phyloP scores from a whole-genome alignment of 1,140 invertebrate species.

The Ceratina australensis region DNA sequence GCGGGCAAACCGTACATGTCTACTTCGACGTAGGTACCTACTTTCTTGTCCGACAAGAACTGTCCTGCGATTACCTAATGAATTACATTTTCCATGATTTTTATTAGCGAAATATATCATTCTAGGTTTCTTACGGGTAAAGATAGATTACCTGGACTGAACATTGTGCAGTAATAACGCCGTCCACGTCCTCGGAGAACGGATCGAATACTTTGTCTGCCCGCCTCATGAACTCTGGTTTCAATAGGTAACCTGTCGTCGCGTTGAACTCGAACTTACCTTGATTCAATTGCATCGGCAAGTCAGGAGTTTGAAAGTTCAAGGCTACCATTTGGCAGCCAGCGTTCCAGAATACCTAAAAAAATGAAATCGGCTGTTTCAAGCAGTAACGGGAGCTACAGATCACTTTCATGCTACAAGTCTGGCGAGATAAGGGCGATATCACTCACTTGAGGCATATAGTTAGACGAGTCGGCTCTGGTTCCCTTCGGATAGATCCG shows the following conservation, averaged over 20 bases:
- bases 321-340: constrained; percentile 90
- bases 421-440: too few species aligned
- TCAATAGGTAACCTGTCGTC: constrained; percentile 85
- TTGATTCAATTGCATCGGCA: constrained; percentile 90
- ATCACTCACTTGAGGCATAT: constrained; percentile 84
- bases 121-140: too few species aligned
- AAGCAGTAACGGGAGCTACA: too few species aligned
- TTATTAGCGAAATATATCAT: too few species aligned
- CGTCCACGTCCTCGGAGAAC: constrained; percentile 89
- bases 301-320: constrained; percentile 89
- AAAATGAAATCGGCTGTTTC: not conserved
- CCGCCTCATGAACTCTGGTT: constrained; percentile 89
- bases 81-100: not conserved
- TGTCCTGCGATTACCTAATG: constrained; percentile 75
- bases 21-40: constrained; percentile 89
- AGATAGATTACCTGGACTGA: constrained; percentile 81
- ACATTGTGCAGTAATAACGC: constrained; percentile 88
- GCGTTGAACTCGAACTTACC: constrained; percentile 90
- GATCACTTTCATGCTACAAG: too few species aligned
- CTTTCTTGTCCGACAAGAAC: constrained; percentile 77
- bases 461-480: constrained; percentile 88
- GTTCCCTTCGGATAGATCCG: constrained; percentile 89
- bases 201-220: constrained; percentile 88
- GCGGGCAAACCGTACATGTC: constrained; percentile 92
- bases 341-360: constrained; percentile 88